A percentile compares a stretch with the other conserved stretches of the same genome.
These are phyloP conservation scores for Tipula confusa DNA, from an alignment of 2,888 invertebrate genomes.

Conservation along the genomic window DNA sequence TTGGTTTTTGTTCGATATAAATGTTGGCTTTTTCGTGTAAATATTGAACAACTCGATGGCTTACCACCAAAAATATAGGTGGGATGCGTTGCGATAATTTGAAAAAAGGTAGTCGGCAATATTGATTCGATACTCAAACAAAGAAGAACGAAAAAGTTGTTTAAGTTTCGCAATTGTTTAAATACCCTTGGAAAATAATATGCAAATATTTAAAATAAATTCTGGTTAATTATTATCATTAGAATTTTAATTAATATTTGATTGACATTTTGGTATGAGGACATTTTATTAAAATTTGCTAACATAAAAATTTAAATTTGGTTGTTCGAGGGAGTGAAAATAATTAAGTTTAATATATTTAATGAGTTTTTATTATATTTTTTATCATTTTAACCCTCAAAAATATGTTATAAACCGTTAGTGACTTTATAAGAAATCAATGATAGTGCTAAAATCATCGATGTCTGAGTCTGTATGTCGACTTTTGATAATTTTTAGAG, in stretches of 20 bases:
- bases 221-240: not conserved
- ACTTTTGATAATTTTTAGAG: too few species aligned
- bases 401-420: too few species aligned
- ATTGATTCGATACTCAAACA: not conserved
- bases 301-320: not conserved
- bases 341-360: too few species aligned
- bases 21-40: not conserved
- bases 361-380: too few species aligned
- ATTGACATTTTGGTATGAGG: not conserved
- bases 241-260: not conserved
- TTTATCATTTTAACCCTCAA: too few species aligned
- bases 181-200: not conserved
- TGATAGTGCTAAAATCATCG: too few species aligned
- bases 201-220: not conserved
- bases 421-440: too few species aligned
- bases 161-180: conserved; percentile 15
- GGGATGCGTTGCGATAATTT: not conserved
- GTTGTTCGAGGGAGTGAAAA: not conserved
- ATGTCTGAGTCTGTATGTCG: too few species aligned
- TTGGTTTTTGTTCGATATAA: not conserved
- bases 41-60: not conserved
- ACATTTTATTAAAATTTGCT: not conserved
- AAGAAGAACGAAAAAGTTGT: not conserved
- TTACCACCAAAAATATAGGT: not conserved
- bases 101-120: not conserved